Percentiles rank a stretch among this genome's conserved stretches.
phyloP scores from a whole-genome alignment of 2,888 invertebrate species.

The Cerceris ruficornis region DNA sequence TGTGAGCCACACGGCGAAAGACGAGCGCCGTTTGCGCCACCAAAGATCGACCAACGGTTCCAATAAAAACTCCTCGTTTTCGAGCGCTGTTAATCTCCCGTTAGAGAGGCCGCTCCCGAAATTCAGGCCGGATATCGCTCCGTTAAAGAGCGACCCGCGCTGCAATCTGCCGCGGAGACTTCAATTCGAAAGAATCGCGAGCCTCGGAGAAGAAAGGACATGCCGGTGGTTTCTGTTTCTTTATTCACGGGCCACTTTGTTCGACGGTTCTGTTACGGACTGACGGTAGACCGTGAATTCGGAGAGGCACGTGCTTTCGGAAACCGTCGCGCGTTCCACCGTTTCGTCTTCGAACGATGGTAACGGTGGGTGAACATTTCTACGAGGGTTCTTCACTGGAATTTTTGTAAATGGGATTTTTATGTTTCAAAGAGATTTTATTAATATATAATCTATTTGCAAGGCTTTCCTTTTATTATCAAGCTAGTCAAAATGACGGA shows the following conservation, averaged over 20 bases:
- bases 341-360: background rate
- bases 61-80: constrained; percentile 41
- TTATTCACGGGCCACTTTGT: constrained; percentile 22
- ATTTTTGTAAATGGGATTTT: too few relatives aligned
- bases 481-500: too few relatives aligned
- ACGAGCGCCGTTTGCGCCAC: constrained; percentile 41
- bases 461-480: too few relatives aligned
- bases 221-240: constrained; percentile 20
- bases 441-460: too few relatives aligned
- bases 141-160: constrained; percentile 39
- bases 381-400: too few relatives aligned
- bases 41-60: constrained; percentile 39
- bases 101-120: constrained; percentile 62
- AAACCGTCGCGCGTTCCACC: background rate
- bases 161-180: constrained; percentile 70
- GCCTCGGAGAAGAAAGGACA: constrained; percentile 32
- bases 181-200: constrained; percentile 43
- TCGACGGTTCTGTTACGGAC: constrained; percentile 27
- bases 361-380: too few relatives aligned
- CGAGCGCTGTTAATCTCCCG: constrained; percentile 68
- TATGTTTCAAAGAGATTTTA: too few relatives aligned
- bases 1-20: constrained; percentile 56
- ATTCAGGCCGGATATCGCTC: constrained; percentile 73
- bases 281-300: constrained; percentile 24
- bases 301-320: constrained; percentile 28